Conservation (phyloP, 1,140 invertebrate species). For the Monochamus saltuarius region DNA sequence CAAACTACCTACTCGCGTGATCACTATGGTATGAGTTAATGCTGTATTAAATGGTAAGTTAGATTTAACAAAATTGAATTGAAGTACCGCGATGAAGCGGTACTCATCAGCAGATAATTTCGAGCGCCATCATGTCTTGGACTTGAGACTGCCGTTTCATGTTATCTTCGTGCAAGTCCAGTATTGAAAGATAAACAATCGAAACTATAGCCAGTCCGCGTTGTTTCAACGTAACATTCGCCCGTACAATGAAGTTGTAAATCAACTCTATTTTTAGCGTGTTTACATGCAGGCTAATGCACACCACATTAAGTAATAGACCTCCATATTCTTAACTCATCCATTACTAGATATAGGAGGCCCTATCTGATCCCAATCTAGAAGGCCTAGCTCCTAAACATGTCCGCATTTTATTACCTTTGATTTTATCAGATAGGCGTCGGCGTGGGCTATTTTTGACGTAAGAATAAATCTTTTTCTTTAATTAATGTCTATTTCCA, state of each 20-base stretch:
- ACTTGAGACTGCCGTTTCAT: background rate
- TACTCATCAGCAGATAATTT: too few species aligned
- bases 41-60: too few species aligned
- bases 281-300: slow-evolving; percentile 29
- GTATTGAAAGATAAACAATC: slow-evolving; percentile 19
- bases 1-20: too few species aligned
- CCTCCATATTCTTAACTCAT: slow-evolving; percentile 32
- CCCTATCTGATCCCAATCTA: slow-evolving; percentile 40
- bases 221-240: slow-evolving; percentile 16
- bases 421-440: slow-evolving; percentile 41
- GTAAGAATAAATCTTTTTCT: slow-evolving; percentile 42
- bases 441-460: slow-evolving; percentile 43
- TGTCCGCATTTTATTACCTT: slow-evolving; percentile 43
- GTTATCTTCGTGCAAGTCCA: background rate
- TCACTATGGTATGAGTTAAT: too few species aligned
- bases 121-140: too few species aligned
- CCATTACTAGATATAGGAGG: slow-evolving; percentile 39
- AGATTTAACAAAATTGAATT: too few species aligned
- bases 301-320: slow-evolving; percentile 35
- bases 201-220: background rate
- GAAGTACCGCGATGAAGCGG: too few species aligned
- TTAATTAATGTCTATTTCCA: slow-evolving; percentile 43
- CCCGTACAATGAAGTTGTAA: slow-evolving; percentile 23
- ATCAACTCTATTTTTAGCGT: slow-evolving; percentile 32
- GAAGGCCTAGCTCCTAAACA: slow-evolving; percentile 38